Evolutionary conservation across 2,113 vertebrate genomes (phyloP).

Genomic region (Pterophyllum scalare): DNA sequence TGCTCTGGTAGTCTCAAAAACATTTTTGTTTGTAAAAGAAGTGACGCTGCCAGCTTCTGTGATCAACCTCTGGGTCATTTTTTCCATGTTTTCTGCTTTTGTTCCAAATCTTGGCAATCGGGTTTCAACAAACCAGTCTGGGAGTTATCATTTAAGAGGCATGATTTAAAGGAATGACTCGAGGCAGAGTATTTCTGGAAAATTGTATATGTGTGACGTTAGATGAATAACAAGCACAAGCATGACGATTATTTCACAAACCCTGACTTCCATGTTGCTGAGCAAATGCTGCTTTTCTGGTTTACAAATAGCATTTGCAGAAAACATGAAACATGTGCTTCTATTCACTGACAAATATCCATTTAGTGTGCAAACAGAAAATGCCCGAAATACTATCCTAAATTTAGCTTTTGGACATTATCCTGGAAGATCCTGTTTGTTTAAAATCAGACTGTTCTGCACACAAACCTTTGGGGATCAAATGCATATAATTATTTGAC

Average conservation of each 20-base stretch:
- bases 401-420: slow-evolving; percentile 39
- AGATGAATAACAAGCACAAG: slow-evolving; percentile 61
- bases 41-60: slow-evolving; percentile 60
- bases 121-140: slow-evolving; percentile 62
- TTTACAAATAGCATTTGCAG: slow-evolving; percentile 49
- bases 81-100: slow-evolving; percentile 57
- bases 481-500: slow-evolving; percentile 51
- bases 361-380: slow-evolving; percentile 40
- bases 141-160: slow-evolving; percentile 60
- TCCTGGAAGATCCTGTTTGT: background rate
- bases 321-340: slow-evolving; percentile 59
- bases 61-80: slow-evolving; percentile 72
- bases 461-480: slow-evolving; percentile 33
- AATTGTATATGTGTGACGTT: slow-evolving; percentile 57
- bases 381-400: background rate
- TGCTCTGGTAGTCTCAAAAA: slow-evolving; percentile 72
- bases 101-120: slow-evolving; percentile 45
- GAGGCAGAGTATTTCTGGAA: slow-evolving; percentile 46
- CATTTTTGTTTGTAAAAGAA: slow-evolving; percentile 72
- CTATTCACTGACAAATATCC: slow-evolving; percentile 35
- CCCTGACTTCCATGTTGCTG: slow-evolving; percentile 53
- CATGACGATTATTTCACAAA: slow-evolving; percentile 64
- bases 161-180: slow-evolving; percentile 66
- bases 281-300: slow-evolving; percentile 29
- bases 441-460: slow-evolving; percentile 51